These are phyloP conservation scores for Telmatochromis brachygnathus DNA, from an alignment of 2,113 vertebrate genomes.

Conservation along the genomic window DNA sequence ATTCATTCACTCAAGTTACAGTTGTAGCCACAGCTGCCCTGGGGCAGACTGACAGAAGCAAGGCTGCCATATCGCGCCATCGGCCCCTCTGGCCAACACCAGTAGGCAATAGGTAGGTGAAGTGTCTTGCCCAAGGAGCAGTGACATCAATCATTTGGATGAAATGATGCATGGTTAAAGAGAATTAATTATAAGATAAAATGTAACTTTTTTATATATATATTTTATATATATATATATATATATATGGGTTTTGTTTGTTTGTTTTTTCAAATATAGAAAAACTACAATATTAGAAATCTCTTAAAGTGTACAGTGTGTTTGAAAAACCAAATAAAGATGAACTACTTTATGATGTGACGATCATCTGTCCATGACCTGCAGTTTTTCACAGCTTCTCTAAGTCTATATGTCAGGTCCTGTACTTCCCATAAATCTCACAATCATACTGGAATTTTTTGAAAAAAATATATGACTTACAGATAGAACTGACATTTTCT, in stretches of 20 bases:
- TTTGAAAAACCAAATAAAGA: not conserved
- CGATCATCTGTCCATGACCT: not conserved
- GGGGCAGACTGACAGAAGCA: not conserved
- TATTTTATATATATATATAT: not conserved
- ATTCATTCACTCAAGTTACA: not conserved
- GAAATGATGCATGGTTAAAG: not conserved
- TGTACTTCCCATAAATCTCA: not conserved
- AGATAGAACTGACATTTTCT: not conserved
- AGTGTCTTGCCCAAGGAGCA: not conserved
- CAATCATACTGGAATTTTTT: not conserved
- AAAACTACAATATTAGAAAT: not conserved
- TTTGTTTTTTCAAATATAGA: not conserved
- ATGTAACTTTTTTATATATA: accelerated
- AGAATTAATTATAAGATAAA: not conserved
- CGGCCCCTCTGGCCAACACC: not conserved
- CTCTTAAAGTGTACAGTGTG: not conserved
- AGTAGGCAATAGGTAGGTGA: not conserved
- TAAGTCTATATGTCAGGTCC: not conserved
- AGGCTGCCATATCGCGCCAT: not conserved
- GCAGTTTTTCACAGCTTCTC: not conserved
- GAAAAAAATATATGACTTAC: not conserved
- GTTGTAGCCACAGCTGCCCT: not conserved
- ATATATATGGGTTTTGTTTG: not conserved
- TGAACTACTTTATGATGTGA: not conserved
- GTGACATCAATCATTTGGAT: not conserved